These are phyloP conservation scores for Hipparchia sbordonii DNA, from an alignment of 2,888 invertebrate species.

Conservation along the genomic window DNA sequence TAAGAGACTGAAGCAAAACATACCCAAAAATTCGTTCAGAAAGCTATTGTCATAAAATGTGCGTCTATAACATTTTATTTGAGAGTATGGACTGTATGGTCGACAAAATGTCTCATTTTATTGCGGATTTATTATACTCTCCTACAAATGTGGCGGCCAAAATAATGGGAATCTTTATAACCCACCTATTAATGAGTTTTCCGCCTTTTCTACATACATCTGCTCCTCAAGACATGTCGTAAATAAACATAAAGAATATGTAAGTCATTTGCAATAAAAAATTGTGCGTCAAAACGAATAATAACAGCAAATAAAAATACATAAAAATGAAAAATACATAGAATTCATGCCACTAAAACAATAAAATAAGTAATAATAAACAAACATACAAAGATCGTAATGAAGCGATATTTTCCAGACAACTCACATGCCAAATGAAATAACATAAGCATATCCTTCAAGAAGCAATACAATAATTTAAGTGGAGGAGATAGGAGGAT, in stretches of 20 bases:
- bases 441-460: too few species aligned
- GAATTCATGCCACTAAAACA: background rate
- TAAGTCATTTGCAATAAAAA: constrained; percentile 45
- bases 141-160: constrained; percentile 51
- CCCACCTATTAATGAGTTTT: constrained; percentile 65
- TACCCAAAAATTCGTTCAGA: constrained; percentile 13
- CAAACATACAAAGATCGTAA: too few species aligned
- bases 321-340: constrained; percentile 19
- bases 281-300: constrained; percentile 50
- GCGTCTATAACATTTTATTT: constrained; percentile 39
- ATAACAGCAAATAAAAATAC: constrained; percentile 45
- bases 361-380: too few species aligned
- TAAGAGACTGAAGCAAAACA: background rate
- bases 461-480: too few species aligned
- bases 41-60: constrained; percentile 44
- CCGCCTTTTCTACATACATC: constrained; percentile 37
- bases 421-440: too few species aligned
- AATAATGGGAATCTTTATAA: constrained; percentile 66
- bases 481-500: too few species aligned
- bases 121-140: constrained; percentile 68
- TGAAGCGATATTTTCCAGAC: too few species aligned
- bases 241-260: constrained; percentile 38
- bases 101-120: constrained; percentile 57
- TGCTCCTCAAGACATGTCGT: constrained; percentile 37
- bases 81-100: constrained; percentile 42